Conservation (phyloP, 2,888 invertebrate species). For the Xanthorhoe spadicearia region DNA sequence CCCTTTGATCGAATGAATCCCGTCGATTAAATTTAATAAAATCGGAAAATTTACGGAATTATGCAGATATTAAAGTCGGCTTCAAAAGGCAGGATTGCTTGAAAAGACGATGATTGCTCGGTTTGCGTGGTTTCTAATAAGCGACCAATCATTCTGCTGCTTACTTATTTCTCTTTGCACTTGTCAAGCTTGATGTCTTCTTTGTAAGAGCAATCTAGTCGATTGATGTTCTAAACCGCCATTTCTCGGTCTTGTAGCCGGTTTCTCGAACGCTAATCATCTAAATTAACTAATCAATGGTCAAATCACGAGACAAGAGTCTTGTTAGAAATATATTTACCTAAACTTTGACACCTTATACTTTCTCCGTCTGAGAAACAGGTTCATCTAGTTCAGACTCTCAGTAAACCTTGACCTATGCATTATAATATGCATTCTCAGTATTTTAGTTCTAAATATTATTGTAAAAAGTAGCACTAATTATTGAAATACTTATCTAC, state of each 20-base stretch:
- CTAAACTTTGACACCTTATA: no score
- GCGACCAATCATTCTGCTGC: slow-evolving; percentile 33
- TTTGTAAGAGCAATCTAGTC: neutral
- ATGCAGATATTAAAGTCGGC: slow-evolving; percentile 42
- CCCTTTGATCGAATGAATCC: slow-evolving; percentile 72
- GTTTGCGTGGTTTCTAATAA: slow-evolving; percentile 40
- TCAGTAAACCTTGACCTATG: no score
- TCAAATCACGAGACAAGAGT: no score
- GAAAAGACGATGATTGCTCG: slow-evolving; percentile 30
- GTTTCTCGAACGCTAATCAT: no score
- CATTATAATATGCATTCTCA: no score
- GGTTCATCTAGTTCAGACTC: no score
- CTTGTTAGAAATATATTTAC: no score
- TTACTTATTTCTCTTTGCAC: slow-evolving; percentile 31
- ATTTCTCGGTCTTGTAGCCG: neutral
- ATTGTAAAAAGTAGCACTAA: no score
- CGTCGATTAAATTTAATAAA: slow-evolving; percentile 72
- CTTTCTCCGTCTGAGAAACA: no score
- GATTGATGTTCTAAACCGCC: neutral
- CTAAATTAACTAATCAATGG: no score
- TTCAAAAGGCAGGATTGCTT: slow-evolving; percentile 38
- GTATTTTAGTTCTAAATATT: no score
- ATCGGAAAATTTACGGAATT: slow-evolving; percentile 54
- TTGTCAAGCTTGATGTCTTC: slow-evolving; percentile 22
- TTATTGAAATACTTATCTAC: no score